Evolutionary conservation across 2,113 vertebrate species (phyloP).

Genomic region (Larimichthys polyactis): DNA sequence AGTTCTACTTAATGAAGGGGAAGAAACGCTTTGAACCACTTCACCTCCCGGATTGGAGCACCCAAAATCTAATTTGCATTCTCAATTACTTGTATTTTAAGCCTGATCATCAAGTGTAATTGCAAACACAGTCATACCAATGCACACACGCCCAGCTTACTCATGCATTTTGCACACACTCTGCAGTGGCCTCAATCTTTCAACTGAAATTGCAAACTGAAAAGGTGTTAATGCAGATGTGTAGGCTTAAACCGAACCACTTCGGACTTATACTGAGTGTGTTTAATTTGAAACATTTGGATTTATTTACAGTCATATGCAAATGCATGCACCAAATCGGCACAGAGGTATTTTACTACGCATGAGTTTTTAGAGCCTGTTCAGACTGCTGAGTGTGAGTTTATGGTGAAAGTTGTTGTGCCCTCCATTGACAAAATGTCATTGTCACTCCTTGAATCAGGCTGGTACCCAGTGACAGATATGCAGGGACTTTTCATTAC

Average conservation of each 20-base stretch:
- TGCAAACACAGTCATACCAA: slow-evolving; percentile 55
- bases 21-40: slow-evolving; percentile 80
- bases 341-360: neutral
- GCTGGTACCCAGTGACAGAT: neutral
- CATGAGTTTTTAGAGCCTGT: neutral
- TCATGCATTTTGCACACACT: slow-evolving; percentile 1
- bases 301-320: neutral
- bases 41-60: slow-evolving; percentile 72
- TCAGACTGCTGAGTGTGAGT: neutral
- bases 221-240: slow-evolving; percentile 18
- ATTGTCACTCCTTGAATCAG: neutral
- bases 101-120: slow-evolving; percentile 71
- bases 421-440: slow-evolving; percentile 7
- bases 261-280: neutral
- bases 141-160: slow-evolving; percentile 27
- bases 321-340: neutral
- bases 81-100: slow-evolving; percentile 73
- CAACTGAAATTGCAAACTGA: slow-evolving; percentile 21
- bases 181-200: slow-evolving; percentile 44
- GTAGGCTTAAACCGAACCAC: neutral
- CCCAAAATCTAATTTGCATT: slow-evolving; percentile 76
- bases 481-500: neutral
- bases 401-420: neutral
- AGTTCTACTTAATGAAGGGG: slow-evolving; percentile 81
- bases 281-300: neutral